Percentiles rank a stretch among this genome's conserved stretches.
phyloP scores from a whole-genome alignment of 2,797 vertebrate species.

The Lepus oiostolus region DNA sequence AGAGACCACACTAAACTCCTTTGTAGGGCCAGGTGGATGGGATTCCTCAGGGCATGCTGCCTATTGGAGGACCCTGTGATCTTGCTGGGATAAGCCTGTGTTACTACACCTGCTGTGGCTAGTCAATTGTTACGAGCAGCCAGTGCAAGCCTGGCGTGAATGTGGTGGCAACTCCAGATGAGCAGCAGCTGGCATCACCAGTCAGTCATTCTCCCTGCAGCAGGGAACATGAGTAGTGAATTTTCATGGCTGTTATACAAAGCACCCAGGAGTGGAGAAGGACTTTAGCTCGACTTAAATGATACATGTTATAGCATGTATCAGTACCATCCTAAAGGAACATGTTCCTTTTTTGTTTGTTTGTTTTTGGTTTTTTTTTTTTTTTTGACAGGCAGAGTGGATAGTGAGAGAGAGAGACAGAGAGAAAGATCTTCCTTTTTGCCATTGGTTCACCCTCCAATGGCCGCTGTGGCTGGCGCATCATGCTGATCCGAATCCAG shows the following conservation, averaged over 20 bases:
- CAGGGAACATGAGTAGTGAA: background rate
- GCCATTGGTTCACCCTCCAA: no score
- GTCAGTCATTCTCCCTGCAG: background rate
- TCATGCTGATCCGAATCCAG: no score
- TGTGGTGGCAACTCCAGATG: background rate
- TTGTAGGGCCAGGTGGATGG: background rate
- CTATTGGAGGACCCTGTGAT: background rate
- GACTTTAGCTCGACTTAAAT: background rate
- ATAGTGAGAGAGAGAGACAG: no score
- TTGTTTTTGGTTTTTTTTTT: no score
- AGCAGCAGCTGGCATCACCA: conserved; percentile 28
- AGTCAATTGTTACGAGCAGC: background rate
- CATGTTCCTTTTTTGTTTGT: background rate
- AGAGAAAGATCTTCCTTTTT: no score
- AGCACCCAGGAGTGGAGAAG: background rate
- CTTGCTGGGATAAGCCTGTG: conserved; percentile 2
- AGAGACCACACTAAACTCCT: conserved; percentile 6
- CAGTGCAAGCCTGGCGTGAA: conserved; percentile 50
- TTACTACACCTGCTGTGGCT: background rate
- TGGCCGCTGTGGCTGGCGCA: no score
- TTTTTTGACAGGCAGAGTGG: no score
- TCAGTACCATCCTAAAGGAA: no score
- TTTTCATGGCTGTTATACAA: background rate
- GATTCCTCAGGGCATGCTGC: background rate
- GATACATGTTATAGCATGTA: background rate